These are phyloP conservation scores for Montifringilla adamsi DNA, from an alignment of 2,113 vertebrate genomes.

Conservation along the genomic window DNA sequence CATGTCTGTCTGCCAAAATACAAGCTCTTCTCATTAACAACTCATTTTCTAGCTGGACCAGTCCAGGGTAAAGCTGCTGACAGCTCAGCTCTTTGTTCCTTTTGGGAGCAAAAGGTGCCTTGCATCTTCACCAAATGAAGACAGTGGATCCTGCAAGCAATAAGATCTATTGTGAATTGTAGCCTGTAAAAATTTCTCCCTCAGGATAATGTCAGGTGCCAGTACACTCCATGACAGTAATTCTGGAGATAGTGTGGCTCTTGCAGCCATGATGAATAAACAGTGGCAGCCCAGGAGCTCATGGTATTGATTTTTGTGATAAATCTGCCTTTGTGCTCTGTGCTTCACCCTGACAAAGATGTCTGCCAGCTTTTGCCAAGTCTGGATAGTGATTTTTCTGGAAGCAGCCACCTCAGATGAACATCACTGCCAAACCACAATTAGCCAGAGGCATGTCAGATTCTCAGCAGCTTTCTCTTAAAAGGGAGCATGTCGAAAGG, in stretches of 20 bases:
- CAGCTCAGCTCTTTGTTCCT: not conserved
- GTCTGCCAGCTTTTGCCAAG: not conserved
- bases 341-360: not conserved
- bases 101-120: not conserved
- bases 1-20: not conserved
- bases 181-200: not conserved
- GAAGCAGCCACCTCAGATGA: not conserved
- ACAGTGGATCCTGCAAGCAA: not conserved
- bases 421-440: not conserved
- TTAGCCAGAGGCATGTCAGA: not conserved
- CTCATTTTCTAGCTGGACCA: not conserved
- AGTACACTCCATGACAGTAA: not conserved
- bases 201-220: not conserved
- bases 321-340: not conserved
- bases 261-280: not conserved
- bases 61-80: not conserved
- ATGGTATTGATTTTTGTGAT: not conserved
- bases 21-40: not conserved
- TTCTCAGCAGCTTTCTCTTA: not conserved
- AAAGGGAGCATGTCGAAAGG: not conserved
- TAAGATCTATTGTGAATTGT: not conserved
- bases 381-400: not conserved
- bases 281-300: not conserved
- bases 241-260: not conserved
- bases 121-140: not conserved